These are phyloP conservation scores for Synodontis membranacea DNA, from an alignment of 2,113 vertebrate species.

Conservation along the genomic window DNA sequence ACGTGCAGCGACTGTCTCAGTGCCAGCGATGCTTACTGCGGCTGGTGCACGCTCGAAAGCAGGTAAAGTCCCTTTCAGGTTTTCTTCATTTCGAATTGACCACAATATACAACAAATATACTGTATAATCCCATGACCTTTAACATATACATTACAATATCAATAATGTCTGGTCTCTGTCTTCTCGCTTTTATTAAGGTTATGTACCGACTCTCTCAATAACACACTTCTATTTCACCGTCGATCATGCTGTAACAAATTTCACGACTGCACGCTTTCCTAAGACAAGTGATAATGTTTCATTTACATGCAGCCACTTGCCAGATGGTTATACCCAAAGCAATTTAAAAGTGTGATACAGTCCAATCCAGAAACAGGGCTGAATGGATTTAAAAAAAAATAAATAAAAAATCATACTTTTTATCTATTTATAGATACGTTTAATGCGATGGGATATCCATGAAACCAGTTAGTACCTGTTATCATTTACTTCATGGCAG, in stretches of 20 bases:
- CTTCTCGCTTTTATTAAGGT: neutral
- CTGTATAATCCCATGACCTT: neutral
- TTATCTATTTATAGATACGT: neutral
- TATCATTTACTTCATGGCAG: neutral
- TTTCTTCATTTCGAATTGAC: neutral
- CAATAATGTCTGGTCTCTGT: neutral
- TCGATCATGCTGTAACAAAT: neutral
- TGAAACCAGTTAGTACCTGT: neutral
- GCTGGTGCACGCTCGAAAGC: conserved; percentile 93
- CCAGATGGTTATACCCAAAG: conserved; percentile 12
- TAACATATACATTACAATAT: neutral
- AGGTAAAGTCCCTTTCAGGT: conserved; percentile 71
- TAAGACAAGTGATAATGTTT: conserved; percentile 19
- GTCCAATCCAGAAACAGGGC: neutral
- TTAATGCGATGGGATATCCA: neutral
- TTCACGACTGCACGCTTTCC: neutral
- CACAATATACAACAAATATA: neutral
- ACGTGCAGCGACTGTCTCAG: conserved; percentile 84
- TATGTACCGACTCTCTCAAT: neutral
- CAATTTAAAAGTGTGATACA: conserved; percentile 26
- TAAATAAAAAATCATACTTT: too few species aligned
- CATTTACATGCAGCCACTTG: conserved; percentile 3
- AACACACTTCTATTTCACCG: neutral
- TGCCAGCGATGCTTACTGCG: conserved; percentile 86
- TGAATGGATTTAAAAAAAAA: neutral